phyloP scores from a whole-genome alignment of 2,797 vertebrate genomes.

The Protosalanx chinensis region DNA sequence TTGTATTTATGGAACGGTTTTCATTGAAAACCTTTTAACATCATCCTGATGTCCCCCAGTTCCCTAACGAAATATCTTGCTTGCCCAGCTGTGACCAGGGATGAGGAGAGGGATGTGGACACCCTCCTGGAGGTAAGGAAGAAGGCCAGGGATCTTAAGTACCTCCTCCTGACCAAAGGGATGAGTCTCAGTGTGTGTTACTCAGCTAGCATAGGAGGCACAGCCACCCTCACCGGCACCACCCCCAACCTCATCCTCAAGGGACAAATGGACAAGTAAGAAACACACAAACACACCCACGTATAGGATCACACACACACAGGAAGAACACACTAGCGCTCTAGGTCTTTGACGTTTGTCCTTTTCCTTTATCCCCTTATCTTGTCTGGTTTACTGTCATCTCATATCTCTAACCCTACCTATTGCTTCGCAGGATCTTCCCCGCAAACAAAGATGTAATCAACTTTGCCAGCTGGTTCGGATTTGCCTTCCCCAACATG shows the following conservation, averaged over 20 bases:
- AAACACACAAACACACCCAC: background rate
- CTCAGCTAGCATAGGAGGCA: constrained; percentile 90
- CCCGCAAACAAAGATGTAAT: constrained; percentile 71
- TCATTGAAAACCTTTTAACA: background rate
- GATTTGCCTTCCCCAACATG: constrained; percentile 86
- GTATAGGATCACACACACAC: no score
- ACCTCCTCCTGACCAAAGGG: constrained; percentile 78
- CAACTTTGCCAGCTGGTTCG: constrained; percentile 94
- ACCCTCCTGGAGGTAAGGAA: constrained; percentile 28
- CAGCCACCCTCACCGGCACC: constrained; percentile 89
- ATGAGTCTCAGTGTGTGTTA: constrained; percentile 88
- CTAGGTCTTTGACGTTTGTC: background rate
- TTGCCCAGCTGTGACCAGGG: constrained; percentile 40
- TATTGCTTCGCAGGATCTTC: constrained; percentile 73
- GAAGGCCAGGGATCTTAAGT: constrained; percentile 57
- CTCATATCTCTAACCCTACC: background rate
- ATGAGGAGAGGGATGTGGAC: constrained; percentile 6
- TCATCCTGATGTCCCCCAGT: background rate
- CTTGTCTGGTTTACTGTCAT: background rate
- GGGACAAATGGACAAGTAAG: constrained; percentile 87
- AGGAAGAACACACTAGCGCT: background rate
- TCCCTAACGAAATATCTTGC: background rate
- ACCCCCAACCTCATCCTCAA: constrained; percentile 90
- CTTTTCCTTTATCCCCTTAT: background rate
- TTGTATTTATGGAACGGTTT: background rate